Evolutionary conservation across 2,113 vertebrate species (phyloP), one percentile per base, ranked within the genome.

Genomic region (Pollimyrus isidori): DNA sequence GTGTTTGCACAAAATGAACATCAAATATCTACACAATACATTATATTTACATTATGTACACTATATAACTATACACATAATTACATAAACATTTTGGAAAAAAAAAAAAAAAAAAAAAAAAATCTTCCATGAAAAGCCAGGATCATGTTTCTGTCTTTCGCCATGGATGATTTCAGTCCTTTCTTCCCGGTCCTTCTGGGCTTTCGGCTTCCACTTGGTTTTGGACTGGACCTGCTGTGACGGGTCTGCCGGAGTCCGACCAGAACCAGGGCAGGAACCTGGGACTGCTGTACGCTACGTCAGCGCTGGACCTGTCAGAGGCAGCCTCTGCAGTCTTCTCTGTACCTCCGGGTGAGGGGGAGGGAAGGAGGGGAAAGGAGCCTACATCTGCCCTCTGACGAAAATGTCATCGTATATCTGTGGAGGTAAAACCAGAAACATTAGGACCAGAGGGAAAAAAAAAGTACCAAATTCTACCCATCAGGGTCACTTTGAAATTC

Each of bases 381-480:
- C 87, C 84, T 65, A 90, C 93, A 94, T 95, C 90, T 95, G 93
- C 42, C 92, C 91, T 1, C 93, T 94, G 0, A 96, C 94, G 88
- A 91, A 94, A 53, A 96, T 96, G 93, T 96, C 96, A 9, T 96
- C 95, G 1, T 96, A 96, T 0, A 93, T 30, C 96, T 96, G 93
- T 7, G 49, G 89, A 88, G 23, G 35, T 9, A 30, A 73, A 46
- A 30, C 19, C 86, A 88, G 6, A 19, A 35, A 2, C 0, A 91
- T 90, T 89, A 82, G 1, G 50, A 91, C 30, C 65, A 7, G n/a
- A 86, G n/a, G 11, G 15, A 56, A 53, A 87, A 56, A 53, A 87
- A 13, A 13, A 23, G 13, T 13, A 87, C 15, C 10, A 23, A 49
- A 7, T 50, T 26, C 45, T 23, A 23, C 39, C 82, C 4, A 39